Base-by-base conservation (phyloP, 2,113 vertebrate genomes). In the Chloroceryle aenea region DNA sequence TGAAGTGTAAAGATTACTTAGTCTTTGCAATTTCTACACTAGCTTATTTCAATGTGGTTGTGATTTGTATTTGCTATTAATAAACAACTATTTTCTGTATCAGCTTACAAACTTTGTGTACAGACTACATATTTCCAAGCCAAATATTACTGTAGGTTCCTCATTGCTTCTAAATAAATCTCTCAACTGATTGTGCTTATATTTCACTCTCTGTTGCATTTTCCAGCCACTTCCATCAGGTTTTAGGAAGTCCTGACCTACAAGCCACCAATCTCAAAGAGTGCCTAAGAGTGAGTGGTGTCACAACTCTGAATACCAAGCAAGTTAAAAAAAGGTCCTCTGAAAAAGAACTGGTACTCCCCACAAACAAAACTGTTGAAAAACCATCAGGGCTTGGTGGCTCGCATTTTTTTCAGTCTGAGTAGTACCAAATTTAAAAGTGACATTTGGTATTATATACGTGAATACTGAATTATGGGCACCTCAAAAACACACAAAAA, bases 221-320 rank as follows among this genome's bases (percentile, higher is more conserved):
- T 50, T 81, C 64, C 66, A 79, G 56, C 50, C 55, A 66, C 22
- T 73, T 91, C 55, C 15, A 59, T 1, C 0, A 0, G 13, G 29
- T 27, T 81, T 84, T 78, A 78, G 40, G 74, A 73, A 69, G 36
- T 63, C 18, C 43, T 94, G 77, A 95, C 75, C 36, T 82, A 52
- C 30, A 84, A 94, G 68, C 19, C 36, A 85, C 72, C 72, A 38
- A 95, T 55, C 71, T 58, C 71, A 42, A 48, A 75, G 23, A 4
- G 6, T 77, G 52, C 53, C 71, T 34, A 29, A 62, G 27, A 56
- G 61, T 56, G 85, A 86, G 82, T 78, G 75, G 81, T 93, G 66
- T 62, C 96, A 58, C 81, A 78, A 34, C 43, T 95, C 89, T 91
- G 78, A 97, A 64, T 92, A 93, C 72, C 30, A 75, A 96, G 72